These are phyloP conservation scores for Apis dorsata DNA, from an alignment of 1,140 invertebrate species.

Conservation along the genomic window DNA sequence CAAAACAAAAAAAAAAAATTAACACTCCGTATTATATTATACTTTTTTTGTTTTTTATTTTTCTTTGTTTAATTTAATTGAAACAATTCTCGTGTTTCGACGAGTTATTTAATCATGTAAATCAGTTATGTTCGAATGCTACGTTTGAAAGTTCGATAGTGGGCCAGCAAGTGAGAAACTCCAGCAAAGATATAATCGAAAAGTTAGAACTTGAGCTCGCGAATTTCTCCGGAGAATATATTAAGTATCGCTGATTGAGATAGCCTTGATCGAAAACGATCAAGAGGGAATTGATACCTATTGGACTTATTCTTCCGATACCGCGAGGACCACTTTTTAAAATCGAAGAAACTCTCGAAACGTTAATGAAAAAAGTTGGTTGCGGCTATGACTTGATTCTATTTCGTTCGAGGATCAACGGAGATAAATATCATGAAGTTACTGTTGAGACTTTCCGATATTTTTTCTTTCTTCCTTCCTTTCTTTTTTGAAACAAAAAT, in stretches of 20 bases:
- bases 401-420: neutral
- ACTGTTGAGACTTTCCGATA: too few relatives aligned
- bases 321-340: neutral
- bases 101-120: neutral
- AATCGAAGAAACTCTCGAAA: neutral
- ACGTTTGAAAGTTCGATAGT: neutral
- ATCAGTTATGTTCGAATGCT: neutral
- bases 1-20: too few relatives aligned
- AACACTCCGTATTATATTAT: too few relatives aligned
- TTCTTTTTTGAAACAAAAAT: too few relatives aligned
- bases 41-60: too few relatives aligned
- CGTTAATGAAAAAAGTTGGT: conserved; percentile 23
- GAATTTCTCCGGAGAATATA: neutral
- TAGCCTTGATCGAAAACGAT: neutral
- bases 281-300: neutral
- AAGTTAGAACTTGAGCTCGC: neutral
- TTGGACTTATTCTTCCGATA: neutral
- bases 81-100: neutral
- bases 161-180: neutral
- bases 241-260: conserved; percentile 16
- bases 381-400: neutral
- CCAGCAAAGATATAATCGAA: neutral
- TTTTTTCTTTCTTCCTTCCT: too few relatives aligned
- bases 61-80: neutral
- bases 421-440: neutral